Evolutionary conservation across 2,797 vertebrate genomes (phyloP).

Genomic region (Helicolenus hilgendorfi): DNA sequence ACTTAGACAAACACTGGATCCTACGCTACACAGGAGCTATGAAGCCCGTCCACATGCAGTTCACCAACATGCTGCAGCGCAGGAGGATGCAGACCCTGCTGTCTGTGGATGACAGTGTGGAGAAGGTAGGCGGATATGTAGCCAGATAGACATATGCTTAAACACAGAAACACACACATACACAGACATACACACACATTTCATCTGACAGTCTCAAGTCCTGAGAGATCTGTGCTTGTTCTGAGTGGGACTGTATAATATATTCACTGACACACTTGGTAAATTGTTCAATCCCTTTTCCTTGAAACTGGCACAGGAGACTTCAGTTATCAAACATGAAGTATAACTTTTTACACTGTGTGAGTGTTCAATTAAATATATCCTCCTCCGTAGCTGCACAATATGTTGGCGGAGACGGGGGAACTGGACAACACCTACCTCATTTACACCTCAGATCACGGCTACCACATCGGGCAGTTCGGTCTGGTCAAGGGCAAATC

Average conservation of each 20-base stretch:
- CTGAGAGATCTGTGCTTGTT: constrained; percentile 83
- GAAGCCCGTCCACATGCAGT: constrained; percentile 99
- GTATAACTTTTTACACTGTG: constrained; percentile 41
- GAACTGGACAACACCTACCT: constrained; percentile 98
- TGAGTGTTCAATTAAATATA: constrained; percentile 34
- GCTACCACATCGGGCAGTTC: constrained; percentile 98
- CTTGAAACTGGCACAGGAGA: constrained; percentile 72
- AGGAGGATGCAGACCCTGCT: constrained; percentile 97
- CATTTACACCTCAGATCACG: constrained; percentile 98
- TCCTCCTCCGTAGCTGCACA: constrained; percentile 91
- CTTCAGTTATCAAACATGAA: constrained; percentile 51
- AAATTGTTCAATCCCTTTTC: constrained; percentile 68
- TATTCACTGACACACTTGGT: constrained; percentile 85
- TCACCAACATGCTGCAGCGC: constrained; percentile 99
- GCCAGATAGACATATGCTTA: constrained; percentile 31
- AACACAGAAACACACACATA: constrained; percentile 1
- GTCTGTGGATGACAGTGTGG: constrained; percentile 97
- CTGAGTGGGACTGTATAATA: constrained; percentile 74
- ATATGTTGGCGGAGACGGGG: constrained; percentile 94
- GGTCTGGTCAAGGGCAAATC: constrained; percentile 98
- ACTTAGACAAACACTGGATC: constrained; percentile 99
- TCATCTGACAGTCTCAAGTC: constrained; percentile 56
- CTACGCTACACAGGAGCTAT: constrained; percentile 97
- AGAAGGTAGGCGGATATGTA: constrained; percentile 89
- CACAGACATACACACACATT: constrained; percentile 18